Evolutionary conservation across 2,888 invertebrate genomes (phyloP), one percentile per base, ranked within the genome.

Genomic region (Lasius fuliginosus): DNA sequence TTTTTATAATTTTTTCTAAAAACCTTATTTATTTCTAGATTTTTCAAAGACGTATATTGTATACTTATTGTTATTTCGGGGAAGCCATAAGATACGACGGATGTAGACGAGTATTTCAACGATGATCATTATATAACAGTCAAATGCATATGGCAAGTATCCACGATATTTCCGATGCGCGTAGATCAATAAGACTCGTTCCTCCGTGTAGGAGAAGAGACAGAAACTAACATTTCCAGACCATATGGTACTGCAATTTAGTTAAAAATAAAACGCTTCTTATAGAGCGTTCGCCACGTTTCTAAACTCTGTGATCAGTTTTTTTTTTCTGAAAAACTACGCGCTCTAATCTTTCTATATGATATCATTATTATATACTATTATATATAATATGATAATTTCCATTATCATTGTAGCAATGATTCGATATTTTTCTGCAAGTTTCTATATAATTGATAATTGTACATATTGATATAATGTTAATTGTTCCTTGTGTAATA

Each of bases 241-340:
- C 53, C 69, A 76, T 67, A 82, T 67, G 79, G 33, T 49, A 67
- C 69, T 36, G 75, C 58, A 83, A 87, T 88, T 88, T 89, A 23
- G 87, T 86, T 87, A 89, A 84, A 89, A 87, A 89, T 89, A 89
- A 85, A 86, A 60, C 64, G 56, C 60, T 42, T 30, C 15, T 73
- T 53, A 15, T 64, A 58, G 30, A 58, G 30, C 49, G 30, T 65
- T 74, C 49, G 49, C 40, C n/a, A 27, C 40, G 30, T 30, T 27
- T 30, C 53, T 75, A 65, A 71, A 71, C 23, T 67, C 1, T 23
- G 56, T 11, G 46, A 67, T 40, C 58, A 18, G 18, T 71, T 33
- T 40, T 60, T 62, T 73, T 73, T 40, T n/a, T 42, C 56, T 36
- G 33, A 27, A 15, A 42, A 77, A 46, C 6, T 58, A 42, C 40